These are phyloP conservation scores for Calliopsis andreniformis DNA, from an alignment of 1,140 invertebrate species.

Conservation along the genomic window DNA sequence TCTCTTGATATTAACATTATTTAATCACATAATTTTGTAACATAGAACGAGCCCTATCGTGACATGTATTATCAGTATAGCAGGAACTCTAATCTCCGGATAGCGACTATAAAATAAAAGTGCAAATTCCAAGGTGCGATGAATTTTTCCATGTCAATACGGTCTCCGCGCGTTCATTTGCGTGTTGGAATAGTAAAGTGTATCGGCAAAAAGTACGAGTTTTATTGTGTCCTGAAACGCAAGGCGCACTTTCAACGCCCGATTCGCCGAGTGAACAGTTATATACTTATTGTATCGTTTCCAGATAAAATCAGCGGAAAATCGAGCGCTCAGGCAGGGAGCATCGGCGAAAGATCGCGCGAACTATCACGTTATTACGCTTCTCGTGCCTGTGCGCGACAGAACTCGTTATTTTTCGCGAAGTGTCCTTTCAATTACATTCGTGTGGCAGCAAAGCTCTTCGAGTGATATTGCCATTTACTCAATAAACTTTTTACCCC, in stretches of 20 bases:
- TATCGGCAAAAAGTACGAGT: background rate
- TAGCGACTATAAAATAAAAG: background rate
- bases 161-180: background rate
- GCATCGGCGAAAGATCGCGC: background rate
- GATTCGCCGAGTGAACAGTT: background rate
- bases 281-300: no score
- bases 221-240: conserved; percentile 19
- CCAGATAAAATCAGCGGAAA: background rate
- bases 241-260: background rate
- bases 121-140: conserved; percentile 2
- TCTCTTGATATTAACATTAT: no score
- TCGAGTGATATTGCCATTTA: background rate
- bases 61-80: background rate
- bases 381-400: background rate
- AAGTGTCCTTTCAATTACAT: conserved; percentile 12
- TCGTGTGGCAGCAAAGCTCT: background rate
- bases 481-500: background rate
- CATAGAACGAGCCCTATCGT: no score
- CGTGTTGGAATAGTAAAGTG: background rate
- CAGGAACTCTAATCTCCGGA: background rate
- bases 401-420: conserved; percentile 27
- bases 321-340: background rate
- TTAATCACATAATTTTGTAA: no score
- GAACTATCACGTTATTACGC: conserved; percentile 2
- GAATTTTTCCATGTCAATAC: background rate